Evolutionary conservation across 2,797 vertebrate genomes (phyloP), one percentile per base, ranked within the genome.

Genomic region (Tokudaia tokunoshimensis): DNA sequence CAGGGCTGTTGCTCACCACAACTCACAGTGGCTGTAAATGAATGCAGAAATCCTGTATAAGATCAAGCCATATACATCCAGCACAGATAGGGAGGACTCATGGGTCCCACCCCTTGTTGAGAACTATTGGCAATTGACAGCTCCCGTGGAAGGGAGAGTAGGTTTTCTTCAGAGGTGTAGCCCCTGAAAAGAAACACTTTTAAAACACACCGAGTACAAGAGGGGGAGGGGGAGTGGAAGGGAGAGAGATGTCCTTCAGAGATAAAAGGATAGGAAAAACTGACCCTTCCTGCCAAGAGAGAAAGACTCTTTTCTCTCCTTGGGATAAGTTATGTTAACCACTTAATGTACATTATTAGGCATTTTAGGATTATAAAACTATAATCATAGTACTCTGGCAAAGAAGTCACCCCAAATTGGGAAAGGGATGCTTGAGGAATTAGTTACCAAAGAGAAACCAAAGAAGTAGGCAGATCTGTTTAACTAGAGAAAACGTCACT

Each of bases 311-410:
- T 80, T 79, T 80, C n/a, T 90, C 86, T 88, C 86, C 85, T 67
- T 75, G 65, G 84, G 88, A 37, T 19, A 17, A 95, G 96, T 92
- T 95, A 88, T n/a, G 17, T 91, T 82, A 93, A 57, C 82, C 63
- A 94, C 37, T 93, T 88, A 84, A 70, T 74, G 75, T 41, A 86
- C 1, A 87, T 55, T 82, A 94, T 89, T 92, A 65, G 34, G 84
- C 81, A 79, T 97, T 84, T 13, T 86, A 81, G 37, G 41, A 85
- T 85, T 50, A 78, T 47, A n/a, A 26, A 63, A 50, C 87, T 94
- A 93, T 92, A 89, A 94, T 92, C 84, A 93, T 4, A 76, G 76
- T 74, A 92, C 41, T 83, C 57, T 74, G 47, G 61, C 4, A 82
- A 80, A 95, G 90, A 94, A 97, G 70, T 90, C 14, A 37, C 59